Evolutionary conservation across 2,888 invertebrate genomes (phyloP).

Genomic region (Schizaphis graminum): DNA sequence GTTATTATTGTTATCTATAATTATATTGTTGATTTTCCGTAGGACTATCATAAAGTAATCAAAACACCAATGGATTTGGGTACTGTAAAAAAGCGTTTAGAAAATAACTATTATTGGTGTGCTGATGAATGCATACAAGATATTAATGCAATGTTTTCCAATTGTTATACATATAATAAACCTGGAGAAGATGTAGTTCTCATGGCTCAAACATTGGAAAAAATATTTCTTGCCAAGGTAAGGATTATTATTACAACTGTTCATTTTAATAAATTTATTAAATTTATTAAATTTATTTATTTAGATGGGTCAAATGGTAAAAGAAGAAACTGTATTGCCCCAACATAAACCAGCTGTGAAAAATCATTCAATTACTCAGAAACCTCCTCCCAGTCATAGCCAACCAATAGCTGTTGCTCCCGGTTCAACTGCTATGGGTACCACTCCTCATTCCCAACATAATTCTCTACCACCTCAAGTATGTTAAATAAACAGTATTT

Average conservation of each 20-base stretch:
- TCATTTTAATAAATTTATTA: background rate
- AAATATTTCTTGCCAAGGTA: conserved; percentile 88
- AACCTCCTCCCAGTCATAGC: conserved; percentile 71
- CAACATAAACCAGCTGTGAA: conserved; percentile 74
- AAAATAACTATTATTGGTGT: conserved; percentile 94
- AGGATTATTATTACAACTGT: conserved; percentile 67
- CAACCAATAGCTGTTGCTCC: conserved; percentile 75
- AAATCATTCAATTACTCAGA: conserved; percentile 72
- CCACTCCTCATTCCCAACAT: conserved; percentile 74
- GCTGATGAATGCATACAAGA: conserved; percentile 97
- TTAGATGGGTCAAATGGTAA: conserved; percentile 93
- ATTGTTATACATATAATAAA: conserved; percentile 98
- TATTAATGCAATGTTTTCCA: conserved; percentile 97
- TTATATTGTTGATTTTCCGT: conserved; percentile 67
- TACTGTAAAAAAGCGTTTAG: conserved; percentile 94
- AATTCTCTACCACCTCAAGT: conserved; percentile 74
- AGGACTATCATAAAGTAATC: conserved; percentile 99
- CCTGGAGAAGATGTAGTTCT: conserved; percentile 98
- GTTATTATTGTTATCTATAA: conserved; percentile 21
- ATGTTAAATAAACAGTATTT: conserved; percentile 55
- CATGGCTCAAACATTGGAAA: conserved; percentile 97
- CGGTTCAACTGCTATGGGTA: conserved; percentile 81
- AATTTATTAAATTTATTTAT: conserved; percentile 66
- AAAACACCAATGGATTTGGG: conserved; percentile 98
- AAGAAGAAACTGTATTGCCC: conserved; percentile 90